Conservation (phyloP, 2,797 vertebrate species). For the Gymnoscopelus microlampas region DNA sequence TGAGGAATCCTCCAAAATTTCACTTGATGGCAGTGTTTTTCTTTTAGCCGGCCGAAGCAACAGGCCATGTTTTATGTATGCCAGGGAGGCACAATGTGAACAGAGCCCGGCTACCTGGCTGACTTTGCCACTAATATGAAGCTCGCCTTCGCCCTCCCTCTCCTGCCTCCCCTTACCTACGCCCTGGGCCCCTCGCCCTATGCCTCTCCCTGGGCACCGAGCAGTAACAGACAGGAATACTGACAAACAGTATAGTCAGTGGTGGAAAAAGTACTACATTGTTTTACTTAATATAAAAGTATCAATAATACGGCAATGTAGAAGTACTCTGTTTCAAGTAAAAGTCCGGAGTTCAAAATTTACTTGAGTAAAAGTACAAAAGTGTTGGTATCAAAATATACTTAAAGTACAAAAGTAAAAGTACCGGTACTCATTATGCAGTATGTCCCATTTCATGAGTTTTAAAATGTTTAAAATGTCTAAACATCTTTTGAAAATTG, state of each 20-base stretch:
- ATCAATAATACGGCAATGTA: too few relatives aligned
- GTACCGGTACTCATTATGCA: too few relatives aligned
- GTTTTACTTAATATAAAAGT: conserved; percentile 8
- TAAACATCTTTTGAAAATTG: too few relatives aligned
- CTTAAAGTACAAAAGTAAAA: too few relatives aligned
- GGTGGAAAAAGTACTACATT: not conserved
- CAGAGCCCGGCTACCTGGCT: conserved; percentile 46
- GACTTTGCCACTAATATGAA: conserved; percentile 51
- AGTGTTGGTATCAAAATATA: too few relatives aligned
- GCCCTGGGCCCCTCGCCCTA: conserved; percentile 22
- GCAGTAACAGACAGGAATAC: conserved; percentile 37
- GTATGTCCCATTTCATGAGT: too few relatives aligned
- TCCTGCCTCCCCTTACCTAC: too few relatives aligned
- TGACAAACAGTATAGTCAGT: conserved; percentile 58
- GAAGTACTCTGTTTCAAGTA: too few relatives aligned
- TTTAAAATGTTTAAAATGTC: too few relatives aligned
- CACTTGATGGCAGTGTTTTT: conserved; percentile 99
- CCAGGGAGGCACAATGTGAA: conserved; percentile 67
- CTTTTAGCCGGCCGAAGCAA: conserved; percentile 86
- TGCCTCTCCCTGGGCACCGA: conserved; percentile 59
- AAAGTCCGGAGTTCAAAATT: too few relatives aligned
- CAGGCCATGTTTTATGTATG: conserved; percentile 82
- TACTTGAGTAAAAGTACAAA: too few relatives aligned
- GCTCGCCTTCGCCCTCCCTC: conserved; percentile 30
- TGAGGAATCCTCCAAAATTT: conserved; percentile 94